Conservation (phyloP, 2,113 vertebrate species). For the Tachysurus fulvidraco region DNA sequence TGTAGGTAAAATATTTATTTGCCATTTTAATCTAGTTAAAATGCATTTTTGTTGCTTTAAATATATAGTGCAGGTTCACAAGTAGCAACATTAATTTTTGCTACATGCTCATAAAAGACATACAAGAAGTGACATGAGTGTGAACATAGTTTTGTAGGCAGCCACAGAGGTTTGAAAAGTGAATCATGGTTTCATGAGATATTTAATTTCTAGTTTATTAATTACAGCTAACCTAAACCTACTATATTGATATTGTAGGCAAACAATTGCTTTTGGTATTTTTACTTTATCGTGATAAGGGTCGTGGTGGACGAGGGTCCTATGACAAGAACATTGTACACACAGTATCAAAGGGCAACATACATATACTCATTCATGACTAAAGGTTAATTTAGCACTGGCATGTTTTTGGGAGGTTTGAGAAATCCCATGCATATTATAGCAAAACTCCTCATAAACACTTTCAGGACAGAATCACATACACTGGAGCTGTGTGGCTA, state of each 20-base stretch:
- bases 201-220: neutral
- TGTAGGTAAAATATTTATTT: neutral
- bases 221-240: neutral
- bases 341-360: neutral
- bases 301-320: neutral
- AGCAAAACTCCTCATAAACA: neutral
- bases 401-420: neutral
- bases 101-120: neutral
- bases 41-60: neutral
- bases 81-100: neutral
- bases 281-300: neutral
- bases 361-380: neutral
- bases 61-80: too few relatives aligned
- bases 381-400: neutral
- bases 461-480: neutral
- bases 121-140: neutral
- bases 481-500: neutral
- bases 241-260: neutral
- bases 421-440: neutral
- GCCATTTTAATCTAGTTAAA: neutral
- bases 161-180: neutral
- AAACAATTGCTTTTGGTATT: neutral
- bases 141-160: neutral
- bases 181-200: neutral
- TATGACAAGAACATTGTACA: neutral